These are phyloP conservation scores for Nyctibius bracteatus DNA, from an alignment of 2,113 vertebrate species.

Conservation along the genomic window DNA sequence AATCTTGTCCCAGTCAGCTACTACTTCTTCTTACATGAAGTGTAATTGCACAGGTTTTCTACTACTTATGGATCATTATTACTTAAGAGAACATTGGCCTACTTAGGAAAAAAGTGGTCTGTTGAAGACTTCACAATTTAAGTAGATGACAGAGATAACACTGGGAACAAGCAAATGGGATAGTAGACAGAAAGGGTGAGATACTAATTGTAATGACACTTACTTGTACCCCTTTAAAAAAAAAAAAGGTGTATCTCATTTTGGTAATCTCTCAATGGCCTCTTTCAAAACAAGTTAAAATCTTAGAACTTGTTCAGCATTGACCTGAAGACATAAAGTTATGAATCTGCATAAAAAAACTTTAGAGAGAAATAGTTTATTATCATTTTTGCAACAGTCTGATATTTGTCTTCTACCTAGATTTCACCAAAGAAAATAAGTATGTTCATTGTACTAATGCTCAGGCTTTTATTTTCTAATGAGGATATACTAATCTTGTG, in stretches of 20 bases:
- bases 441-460: not conserved
- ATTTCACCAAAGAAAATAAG: not conserved
- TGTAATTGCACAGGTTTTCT: not conserved
- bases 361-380: not conserved
- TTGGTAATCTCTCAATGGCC: not conserved
- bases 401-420: not conserved
- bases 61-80: not conserved
- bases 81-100: not conserved
- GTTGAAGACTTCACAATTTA: not conserved
- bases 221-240: not conserved
- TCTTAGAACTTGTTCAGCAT: not conserved
- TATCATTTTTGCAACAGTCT: not conserved
- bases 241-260: not conserved
- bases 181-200: not conserved
- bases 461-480: not conserved
- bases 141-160: not conserved
- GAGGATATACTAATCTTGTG: not conserved
- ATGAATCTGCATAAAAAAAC: not conserved
- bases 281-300: not conserved
- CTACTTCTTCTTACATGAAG: not conserved
- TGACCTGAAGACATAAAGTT: not conserved
- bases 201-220: not conserved
- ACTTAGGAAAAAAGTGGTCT: not conserved
- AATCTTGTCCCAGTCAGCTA: not conserved
- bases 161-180: accelerated